Base-by-base conservation (phyloP, 2,113 vertebrate genomes). In the Chaenocephalus aceratus region DNA sequence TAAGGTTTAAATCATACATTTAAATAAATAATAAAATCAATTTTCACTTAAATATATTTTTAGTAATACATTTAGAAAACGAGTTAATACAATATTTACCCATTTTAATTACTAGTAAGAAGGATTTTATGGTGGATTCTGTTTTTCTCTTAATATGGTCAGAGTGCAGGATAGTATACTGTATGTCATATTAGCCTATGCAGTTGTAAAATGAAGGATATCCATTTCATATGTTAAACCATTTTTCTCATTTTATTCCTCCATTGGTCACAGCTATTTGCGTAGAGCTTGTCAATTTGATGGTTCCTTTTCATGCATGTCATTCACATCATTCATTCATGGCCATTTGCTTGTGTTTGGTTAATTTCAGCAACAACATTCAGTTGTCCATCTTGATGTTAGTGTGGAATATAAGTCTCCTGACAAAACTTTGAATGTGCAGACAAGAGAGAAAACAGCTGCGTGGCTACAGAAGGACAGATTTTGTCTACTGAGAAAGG, bases 271-370 rank as follows among this genome's bases (percentile, higher is more conserved):
- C 26, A 9, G 10, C 15, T 34, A 34, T 48, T 21, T 41, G 36
- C 5, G 0, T 54, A 26, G 30, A 0, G 15, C 44, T 44, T 41
- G 21, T 64, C 21, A 68, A 44, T 49, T 72, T 72, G 60, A 75
- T 30, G 49, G 49, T 54, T 61, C 65, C n/a, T 10, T 45, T 72
- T 84, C 63, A 60, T 6, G 44, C 30, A 52, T 41, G 75, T 86
- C 84, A 75, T 85, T 74, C 86, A 70, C 88, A 83, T 64, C 51
- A 82, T 53, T 80, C 51, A 51, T 41, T 41, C 61, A 26, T 64
- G 71, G 83, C 83, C 85, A 74, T 87, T 73, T 87, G 82, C 58
- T 7, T 68, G 57, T 69, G 58, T 74, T 69, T 80, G 61, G 75
- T 58, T 77, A 80, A 88, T 89, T 75, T 63, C 57, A 51, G 63